These are phyloP conservation scores for Gobio occitaniae DNA, from an alignment of 2,797 vertebrate genomes.

Conservation along the genomic window DNA sequence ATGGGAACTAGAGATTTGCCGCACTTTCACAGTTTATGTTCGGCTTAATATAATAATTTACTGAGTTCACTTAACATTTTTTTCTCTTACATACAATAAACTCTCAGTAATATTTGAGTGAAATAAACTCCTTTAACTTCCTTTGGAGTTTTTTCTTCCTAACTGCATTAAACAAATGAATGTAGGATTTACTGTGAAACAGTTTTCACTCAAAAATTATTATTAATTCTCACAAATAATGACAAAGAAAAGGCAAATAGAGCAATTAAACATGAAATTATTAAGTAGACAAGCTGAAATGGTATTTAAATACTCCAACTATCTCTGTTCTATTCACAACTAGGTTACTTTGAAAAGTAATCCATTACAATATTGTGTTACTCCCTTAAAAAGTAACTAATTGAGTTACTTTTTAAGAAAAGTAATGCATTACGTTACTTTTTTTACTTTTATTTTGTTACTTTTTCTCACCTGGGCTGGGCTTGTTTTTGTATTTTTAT, in stretches of 20 bases:
- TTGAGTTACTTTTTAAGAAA: no score
- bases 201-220: neutral
- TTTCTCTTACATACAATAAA: no score
- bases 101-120: neutral
- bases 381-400: no score
- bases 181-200: neutral
- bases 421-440: no score
- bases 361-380: no score
- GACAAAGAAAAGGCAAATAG: no score
- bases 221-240: no score
- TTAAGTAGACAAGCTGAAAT: neutral
- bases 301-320: neutral
- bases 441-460: no score
- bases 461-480: no score
- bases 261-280: neutral
- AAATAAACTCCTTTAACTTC: neutral
- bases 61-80: neutral
- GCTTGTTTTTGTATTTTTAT: no score
- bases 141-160: neutral
- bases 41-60: neutral
- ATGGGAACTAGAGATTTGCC: no score
- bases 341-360: no score
- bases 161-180: neutral
- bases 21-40: neutral
- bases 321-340: neutral